These are phyloP conservation scores for Clavelina lepadiformis DNA, from an alignment of 23 tunicate genomes.

Conservation along the genomic window DNA sequence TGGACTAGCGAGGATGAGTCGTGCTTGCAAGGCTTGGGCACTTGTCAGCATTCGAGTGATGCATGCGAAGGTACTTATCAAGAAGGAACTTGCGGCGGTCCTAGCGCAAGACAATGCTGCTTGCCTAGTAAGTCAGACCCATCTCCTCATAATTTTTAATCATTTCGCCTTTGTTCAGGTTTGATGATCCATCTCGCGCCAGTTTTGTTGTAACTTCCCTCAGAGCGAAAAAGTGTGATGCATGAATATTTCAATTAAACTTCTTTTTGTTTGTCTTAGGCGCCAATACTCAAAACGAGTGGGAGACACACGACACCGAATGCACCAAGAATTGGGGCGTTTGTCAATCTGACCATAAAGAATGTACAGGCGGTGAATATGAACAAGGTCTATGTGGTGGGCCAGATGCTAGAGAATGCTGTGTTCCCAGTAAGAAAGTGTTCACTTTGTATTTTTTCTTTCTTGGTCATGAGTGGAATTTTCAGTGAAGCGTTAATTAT, in stretches of 20 bases:
- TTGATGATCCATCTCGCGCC: too few species aligned
- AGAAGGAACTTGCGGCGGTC: conserved; percentile 41
- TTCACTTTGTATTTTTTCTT: not conserved
- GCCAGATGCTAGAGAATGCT: conserved; percentile 42
- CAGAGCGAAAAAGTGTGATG: too few species aligned
- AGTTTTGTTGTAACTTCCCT: too few species aligned
- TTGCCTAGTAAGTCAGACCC: conserved; percentile 38
- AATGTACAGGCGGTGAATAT: conserved; percentile 18
- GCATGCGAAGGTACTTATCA: conserved; percentile 36
- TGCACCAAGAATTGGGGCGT: conserved; percentile 29
- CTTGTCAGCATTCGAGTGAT: conserved; percentile 11
- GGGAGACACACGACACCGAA: conserved; percentile 27
- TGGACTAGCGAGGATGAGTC: conserved; percentile 19
- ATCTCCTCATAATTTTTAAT: too few species aligned
- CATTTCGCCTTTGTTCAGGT: too few species aligned
- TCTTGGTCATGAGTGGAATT: too few species aligned
- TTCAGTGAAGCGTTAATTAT: too few species aligned
- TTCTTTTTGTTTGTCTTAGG: conserved; percentile 9
- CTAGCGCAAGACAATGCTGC: conserved; percentile 32
- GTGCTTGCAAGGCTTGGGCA: conserved; percentile 18
- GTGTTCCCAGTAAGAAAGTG: conserved; percentile 25
- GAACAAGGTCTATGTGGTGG: conserved; percentile 27
- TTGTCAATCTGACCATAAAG: conserved; percentile 10
- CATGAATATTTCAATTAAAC: too few species aligned
- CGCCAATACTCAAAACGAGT: conserved; percentile 4